Percentiles rank a stretch among this genome's conserved stretches.
Conservation (phyloP, 2,888 invertebrate species). For the Leucoptera coffeella region DNA sequence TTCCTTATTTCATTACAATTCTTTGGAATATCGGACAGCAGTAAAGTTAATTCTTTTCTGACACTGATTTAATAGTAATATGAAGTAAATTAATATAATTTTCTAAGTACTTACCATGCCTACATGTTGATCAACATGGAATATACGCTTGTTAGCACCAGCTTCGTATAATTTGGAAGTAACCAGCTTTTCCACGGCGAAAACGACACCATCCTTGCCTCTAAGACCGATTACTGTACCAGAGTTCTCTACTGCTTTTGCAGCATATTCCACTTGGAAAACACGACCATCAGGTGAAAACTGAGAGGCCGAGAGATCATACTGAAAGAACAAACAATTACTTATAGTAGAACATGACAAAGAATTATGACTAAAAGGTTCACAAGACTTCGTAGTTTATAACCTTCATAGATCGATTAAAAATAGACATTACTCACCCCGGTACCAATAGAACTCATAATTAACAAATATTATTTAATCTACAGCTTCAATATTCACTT, state of each 20-base stretch:
- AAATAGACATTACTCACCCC: no score
- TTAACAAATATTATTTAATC: no score
- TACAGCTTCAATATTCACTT: no score
- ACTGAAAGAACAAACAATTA: constrained; percentile 67
- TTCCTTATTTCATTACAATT: no score
- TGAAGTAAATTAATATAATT: no score
- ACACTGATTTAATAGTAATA: neutral
- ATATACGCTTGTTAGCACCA: constrained; percentile 86
- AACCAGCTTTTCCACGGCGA: constrained; percentile 95
- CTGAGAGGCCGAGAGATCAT: constrained; percentile 99
- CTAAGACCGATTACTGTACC: constrained; percentile 93
- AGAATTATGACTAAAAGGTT: no score
- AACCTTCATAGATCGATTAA: no score
- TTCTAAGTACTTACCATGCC: constrained; percentile 80
- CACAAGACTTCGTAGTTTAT: no score
- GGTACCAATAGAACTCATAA: no score
- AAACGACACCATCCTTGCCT: constrained; percentile 94
- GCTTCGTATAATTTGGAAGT: constrained; percentile 90
- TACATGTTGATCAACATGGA: constrained; percentile 88
- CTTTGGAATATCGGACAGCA: no score
- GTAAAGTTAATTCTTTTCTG: no score
- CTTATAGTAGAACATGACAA: no score
- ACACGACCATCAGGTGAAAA: constrained; percentile 99
- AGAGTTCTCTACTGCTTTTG: constrained; percentile 97
- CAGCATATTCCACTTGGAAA: constrained; percentile 99